Evolutionary conservation across 2,888 invertebrate species (phyloP).

Genomic region (Drosophila suboccidentalis): DNA sequence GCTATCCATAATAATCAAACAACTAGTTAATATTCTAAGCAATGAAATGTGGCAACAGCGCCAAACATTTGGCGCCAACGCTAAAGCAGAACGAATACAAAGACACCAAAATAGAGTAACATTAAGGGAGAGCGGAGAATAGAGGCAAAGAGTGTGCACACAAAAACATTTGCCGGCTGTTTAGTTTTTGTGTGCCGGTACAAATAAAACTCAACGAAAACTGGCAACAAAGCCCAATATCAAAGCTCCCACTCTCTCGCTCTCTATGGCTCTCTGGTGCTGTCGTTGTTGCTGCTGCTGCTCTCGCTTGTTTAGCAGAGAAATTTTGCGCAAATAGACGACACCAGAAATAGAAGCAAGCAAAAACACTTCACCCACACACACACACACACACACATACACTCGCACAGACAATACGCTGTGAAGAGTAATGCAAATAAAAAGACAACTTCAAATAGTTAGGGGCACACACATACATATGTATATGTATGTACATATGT

Average conservation of each 20-base stretch:
- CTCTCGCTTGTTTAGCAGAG: conserved; percentile 49
- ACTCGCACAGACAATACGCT: conserved; percentile 30
- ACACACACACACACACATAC: too few relatives aligned
- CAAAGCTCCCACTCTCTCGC: conserved; percentile 44
- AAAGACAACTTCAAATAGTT: conserved; percentile 58
- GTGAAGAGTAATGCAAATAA: conserved; percentile 63
- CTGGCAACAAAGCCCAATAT: conserved; percentile 56
- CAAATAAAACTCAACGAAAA: conserved; percentile 61
- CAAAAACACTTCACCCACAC: conserved; percentile 63
- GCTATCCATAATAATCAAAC: background rate
- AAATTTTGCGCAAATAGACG: conserved; percentile 65
- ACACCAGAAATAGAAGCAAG: conserved; percentile 63
- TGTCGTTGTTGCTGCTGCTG: conserved; percentile 9
- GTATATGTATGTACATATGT: background rate
- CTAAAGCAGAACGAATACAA: conserved; percentile 57
- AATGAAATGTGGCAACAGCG: conserved; percentile 67
- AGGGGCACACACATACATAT: conserved; percentile 8
- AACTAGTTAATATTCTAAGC: conserved; percentile 40
- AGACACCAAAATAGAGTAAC: conserved; percentile 10
- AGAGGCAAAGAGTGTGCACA: conserved; percentile 37
- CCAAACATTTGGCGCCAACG: conserved; percentile 70
- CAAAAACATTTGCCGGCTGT: conserved; percentile 73
- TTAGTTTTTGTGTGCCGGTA: conserved; percentile 75
- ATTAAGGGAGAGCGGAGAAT: conserved; percentile 33
- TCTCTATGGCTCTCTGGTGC: conserved; percentile 20